Evolutionary conservation across 2,888 invertebrate genomes (phyloP).

Genomic region (Pomacea canaliculata): DNA sequence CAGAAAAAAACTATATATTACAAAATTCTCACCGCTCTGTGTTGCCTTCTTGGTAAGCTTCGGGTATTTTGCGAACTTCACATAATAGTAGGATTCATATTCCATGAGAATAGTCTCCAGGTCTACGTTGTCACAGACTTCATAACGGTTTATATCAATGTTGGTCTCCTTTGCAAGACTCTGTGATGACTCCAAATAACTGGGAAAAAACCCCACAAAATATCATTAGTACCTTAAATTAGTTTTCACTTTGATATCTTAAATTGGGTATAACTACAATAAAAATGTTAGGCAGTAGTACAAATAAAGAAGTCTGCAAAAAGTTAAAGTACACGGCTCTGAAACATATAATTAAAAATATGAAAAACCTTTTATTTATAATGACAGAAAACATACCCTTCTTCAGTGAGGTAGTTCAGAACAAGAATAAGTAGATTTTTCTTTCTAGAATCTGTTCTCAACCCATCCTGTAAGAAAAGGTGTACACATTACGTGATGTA

Average conservation of each 20-base stretch:
- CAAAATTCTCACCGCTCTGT: constrained; percentile 57
- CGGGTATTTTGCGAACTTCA: constrained; percentile 89
- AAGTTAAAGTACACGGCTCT: no score
- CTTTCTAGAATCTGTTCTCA: constrained; percentile 65
- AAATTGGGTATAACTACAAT: no score
- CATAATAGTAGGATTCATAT: constrained; percentile 86
- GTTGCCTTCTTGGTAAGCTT: constrained; percentile 78
- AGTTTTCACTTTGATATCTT: no score
- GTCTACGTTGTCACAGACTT: constrained; percentile 91
- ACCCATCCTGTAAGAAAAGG: constrained; percentile 64
- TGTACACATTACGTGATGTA: no score
- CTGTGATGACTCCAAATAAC: constrained; percentile 77
- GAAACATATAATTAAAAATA: not conserved
- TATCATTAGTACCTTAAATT: no score
- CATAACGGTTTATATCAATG: constrained; percentile 75
- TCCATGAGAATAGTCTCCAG: constrained; percentile 89
- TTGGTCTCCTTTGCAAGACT: constrained; percentile 80
- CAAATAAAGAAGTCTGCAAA: no score
- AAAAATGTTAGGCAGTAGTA: no score
- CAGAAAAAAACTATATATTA: not conserved
- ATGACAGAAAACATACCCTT: constrained; percentile 63
- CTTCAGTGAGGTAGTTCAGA: constrained; percentile 69
- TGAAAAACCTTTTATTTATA: not conserved
- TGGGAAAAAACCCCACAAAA: constrained; percentile 47
- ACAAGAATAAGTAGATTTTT: constrained; percentile 70